Percentiles rank a stretch among this genome's conserved stretches.
These are phyloP conservation scores for Vulpes vulpes DNA, from an alignment of 2,113 vertebrate species.

Conservation along the genomic window DNA sequence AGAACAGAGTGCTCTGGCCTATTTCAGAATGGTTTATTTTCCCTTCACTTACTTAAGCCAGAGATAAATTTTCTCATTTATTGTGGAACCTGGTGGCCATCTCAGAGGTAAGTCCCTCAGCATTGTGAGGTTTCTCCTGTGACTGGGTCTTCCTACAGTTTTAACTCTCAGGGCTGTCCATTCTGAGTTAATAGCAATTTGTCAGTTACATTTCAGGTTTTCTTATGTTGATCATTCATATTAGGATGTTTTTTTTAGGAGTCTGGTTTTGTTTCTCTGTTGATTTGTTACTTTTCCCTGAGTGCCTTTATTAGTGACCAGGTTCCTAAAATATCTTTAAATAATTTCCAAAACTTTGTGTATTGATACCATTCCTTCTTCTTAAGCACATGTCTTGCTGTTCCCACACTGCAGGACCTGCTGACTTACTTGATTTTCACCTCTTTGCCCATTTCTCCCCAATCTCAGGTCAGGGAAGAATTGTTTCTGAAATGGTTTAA, in stretches of 20 bases:
- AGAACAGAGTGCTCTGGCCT: not conserved
- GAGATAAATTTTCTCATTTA: not conserved
- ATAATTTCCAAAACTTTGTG: not conserved
- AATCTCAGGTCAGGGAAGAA: not conserved
- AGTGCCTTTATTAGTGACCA: conserved; percentile 1
- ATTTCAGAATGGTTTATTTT: not conserved
- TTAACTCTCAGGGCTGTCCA: not conserved
- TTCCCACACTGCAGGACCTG: not conserved
- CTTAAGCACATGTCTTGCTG: not conserved
- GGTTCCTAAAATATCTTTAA: not conserved
- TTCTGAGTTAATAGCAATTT: not conserved
- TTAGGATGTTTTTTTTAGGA: not conserved
- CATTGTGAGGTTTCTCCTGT: too few relatives aligned
- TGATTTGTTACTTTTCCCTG: not conserved
- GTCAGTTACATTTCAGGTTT: not conserved
- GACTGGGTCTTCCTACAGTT: not conserved
- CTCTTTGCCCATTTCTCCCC: not conserved
- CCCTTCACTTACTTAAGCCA: not conserved
- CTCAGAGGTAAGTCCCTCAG: not conserved
- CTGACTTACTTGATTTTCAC: not conserved
- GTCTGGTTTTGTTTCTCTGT: not conserved
- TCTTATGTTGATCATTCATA: not conserved
- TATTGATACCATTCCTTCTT: not conserved
- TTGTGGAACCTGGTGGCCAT: not conserved
- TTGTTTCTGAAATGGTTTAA: conserved; percentile 45